A percentile compares a stretch with the other conserved stretches of the same genome.
These are phyloP conservation scores for Drosophila chauvacae DNA, from an alignment of 1,140 invertebrate species.

Conservation along the genomic window DNA sequence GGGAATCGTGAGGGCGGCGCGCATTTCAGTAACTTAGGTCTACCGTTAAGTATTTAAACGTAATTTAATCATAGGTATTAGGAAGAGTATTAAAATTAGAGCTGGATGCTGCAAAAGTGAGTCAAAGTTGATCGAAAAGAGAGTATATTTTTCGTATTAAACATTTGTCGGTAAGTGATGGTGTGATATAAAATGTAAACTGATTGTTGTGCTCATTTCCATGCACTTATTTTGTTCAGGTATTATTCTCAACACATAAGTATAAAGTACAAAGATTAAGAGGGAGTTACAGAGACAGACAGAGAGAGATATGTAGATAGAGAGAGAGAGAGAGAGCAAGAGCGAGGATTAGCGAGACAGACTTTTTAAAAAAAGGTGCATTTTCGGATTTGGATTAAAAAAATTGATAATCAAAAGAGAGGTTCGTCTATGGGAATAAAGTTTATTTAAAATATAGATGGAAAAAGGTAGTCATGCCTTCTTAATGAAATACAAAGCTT, in stretches of 20 bases:
- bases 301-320: conserved; percentile 42
- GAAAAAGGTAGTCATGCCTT: conserved; percentile 26
- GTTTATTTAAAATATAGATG: conserved; percentile 18
- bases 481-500: conserved; percentile 46
- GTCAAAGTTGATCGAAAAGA: conserved; percentile 58
- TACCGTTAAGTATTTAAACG: conserved; percentile 57
- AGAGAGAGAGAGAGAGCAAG: conserved; percentile 50
- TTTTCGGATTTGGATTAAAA: conserved; percentile 38
- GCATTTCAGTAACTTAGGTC: conserved; percentile 62
- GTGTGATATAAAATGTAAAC: conserved; percentile 48
- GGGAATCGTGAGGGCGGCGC: conserved; percentile 52
- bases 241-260: conserved; percentile 58
- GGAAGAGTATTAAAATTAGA: conserved; percentile 60
- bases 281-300: conserved; percentile 63
- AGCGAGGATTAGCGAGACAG: conserved; percentile 53
- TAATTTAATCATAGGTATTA: conserved; percentile 55
- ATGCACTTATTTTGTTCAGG: conserved; percentile 62
- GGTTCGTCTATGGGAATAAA: conserved; percentile 11
- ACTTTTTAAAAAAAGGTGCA: conserved; percentile 59
- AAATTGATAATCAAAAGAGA: conserved; percentile 39
- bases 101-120: conserved; percentile 69
- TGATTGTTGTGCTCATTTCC: conserved; percentile 69
- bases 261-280: conserved; percentile 61
- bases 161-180: conserved; percentile 44
- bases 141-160: conserved; percentile 34